Evolutionary conservation across 1,140 invertebrate genomes (phyloP), one percentile per base, ranked within the genome.

Genomic region (Calliphora vicina): DNA sequence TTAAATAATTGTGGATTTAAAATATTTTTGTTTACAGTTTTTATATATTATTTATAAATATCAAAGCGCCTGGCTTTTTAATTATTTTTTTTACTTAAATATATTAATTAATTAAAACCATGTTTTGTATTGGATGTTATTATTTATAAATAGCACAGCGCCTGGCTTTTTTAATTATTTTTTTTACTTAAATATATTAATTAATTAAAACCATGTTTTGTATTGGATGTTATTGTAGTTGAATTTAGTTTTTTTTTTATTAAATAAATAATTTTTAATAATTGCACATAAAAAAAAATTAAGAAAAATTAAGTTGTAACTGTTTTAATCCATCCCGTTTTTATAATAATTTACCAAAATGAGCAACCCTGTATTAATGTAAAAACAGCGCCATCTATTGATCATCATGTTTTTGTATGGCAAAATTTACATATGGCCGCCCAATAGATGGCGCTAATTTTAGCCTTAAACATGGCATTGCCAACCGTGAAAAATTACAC

Each of bases 91-190:
- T 71, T 81, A n/a, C 23, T 61, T 71, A 50, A 29, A 76, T 76
- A n/a, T 76, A 76, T 43, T 27, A 35, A 76, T 43, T 35, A 35
- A 35, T 43, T 35, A 76, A 76, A 76, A n/a, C 27, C 42, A 76
- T 76, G n/a, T 78, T 78, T 78, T 78, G 8, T 43, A 29, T 78
- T 78, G 35, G 74, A 43, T n/a, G n/a, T n/a, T n/a, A n/a, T n/a
- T n/a, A n/a, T n/a, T 86, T 85, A 89, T 89, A 89, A 89, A 89
- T 89, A 89, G 89, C 88, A 89, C 88, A 89, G 89, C 88, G 87
- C 88, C 89, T 89, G 86, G 86, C 84, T 67, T 81, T 81, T 81
- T 81, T 76, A 42, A 27, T 80, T 35, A 81, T 81, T 35, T 17
- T 61, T 67, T 25, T 71, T 81, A n/a, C 23, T 61, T 71, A 50